A percentile compares a stretch with the other conserved stretches of the same genome.
Conservation (phyloP, 1,140 invertebrate species). For the Steinernema feltiae region DNA sequence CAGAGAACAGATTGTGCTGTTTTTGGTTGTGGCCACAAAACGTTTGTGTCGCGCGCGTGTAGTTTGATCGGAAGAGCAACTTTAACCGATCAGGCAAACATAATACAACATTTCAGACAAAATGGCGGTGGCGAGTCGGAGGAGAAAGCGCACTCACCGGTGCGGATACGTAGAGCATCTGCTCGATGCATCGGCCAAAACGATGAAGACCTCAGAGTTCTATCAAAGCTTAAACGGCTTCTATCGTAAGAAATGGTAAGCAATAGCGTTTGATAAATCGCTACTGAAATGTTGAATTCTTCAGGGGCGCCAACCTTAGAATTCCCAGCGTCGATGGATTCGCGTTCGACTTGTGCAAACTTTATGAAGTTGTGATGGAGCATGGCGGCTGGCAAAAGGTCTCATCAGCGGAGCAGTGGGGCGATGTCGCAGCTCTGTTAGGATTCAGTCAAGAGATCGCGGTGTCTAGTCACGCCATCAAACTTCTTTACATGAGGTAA, state of each 20-base stretch:
- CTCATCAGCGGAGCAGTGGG: conserved; percentile 45
- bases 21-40: background rate
- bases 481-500: conserved; percentile 49
- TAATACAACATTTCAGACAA: background rate
- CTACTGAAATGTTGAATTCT: background rate
- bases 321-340: background rate
- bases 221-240: background rate
- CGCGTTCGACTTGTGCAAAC: background rate
- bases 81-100: background rate
- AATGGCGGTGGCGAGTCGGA: background rate
- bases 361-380: background rate
- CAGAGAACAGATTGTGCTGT: background rate
- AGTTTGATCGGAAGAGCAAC: background rate
- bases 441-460: conserved; percentile 39
- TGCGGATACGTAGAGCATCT: background rate
- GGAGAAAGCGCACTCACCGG: background rate
- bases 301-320: background rate
- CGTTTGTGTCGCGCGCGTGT: background rate
- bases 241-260: background rate
- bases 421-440: conserved; percentile 38
- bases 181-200: background rate
- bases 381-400: conserved; percentile 3
- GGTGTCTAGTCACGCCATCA: conserved; percentile 45
- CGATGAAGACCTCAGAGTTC: background rate
- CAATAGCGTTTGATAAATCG: background rate